Percentiles rank a stretch among this genome's conserved stretches.
These are phyloP conservation scores for Stenotaenia linearis DNA, from an alignment of 2,888 invertebrate species.

Conservation along the genomic window DNA sequence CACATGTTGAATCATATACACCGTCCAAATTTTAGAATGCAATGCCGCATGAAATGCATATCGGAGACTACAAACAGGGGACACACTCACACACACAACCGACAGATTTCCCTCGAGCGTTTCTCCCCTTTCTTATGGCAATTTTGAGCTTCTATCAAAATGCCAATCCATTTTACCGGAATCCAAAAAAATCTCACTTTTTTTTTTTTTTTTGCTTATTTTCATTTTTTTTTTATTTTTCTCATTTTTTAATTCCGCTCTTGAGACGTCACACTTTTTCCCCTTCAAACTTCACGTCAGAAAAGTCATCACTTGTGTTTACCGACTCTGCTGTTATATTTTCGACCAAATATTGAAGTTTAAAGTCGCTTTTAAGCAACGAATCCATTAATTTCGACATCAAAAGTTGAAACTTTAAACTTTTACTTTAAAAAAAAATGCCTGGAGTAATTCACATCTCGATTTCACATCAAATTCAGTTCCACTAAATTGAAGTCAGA, in stretches of 20 bases:
- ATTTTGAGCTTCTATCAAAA: conserved; percentile 2
- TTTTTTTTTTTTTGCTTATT: neutral
- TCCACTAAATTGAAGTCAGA: conserved; percentile 24
- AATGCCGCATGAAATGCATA: conserved; percentile 31
- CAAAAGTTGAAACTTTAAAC: neutral
- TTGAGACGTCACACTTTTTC: neutral
- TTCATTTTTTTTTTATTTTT: neutral
- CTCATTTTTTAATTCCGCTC: neutral
- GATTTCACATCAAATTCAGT: conserved; percentile 13
- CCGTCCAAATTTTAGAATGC: conserved; percentile 28
- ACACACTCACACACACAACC: conserved; percentile 16
- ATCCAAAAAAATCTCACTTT: neutral
- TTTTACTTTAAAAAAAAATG: neutral
- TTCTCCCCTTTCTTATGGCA: neutral
- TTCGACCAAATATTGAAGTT: neutral
- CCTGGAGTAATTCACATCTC: conserved; percentile 11
- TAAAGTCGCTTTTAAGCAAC: neutral
- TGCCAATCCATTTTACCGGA: conserved; percentile 4
- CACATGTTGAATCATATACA: conserved; percentile 1
- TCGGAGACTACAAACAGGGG: conserved; percentile 24
- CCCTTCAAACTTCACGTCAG: neutral
- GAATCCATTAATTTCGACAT: neutral
- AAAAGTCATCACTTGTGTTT: neutral
- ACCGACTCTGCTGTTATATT: neutral
- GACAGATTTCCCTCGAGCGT: conserved; percentile 3